Evolutionary conservation across 37 sponge, comb jelly and placozoan genomes (phyloP).

Genomic region (Ephydatia muelleri): DNA sequence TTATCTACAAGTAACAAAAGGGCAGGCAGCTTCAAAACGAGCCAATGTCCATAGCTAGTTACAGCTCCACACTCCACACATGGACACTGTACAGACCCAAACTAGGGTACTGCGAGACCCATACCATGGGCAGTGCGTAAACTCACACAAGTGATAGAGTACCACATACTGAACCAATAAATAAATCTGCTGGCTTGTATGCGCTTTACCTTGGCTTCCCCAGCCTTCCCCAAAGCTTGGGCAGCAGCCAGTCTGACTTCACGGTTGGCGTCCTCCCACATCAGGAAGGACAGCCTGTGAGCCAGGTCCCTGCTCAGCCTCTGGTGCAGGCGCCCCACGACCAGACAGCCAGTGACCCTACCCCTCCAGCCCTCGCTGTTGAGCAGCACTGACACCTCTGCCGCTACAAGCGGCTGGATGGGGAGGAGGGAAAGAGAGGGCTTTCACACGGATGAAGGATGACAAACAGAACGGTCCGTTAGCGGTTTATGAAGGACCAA

Average conservation of each 20-base stretch:
- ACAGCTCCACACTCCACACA: too few relatives aligned
- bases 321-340: neutral
- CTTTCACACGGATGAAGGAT: too few relatives aligned
- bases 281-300: conserved; percentile 62
- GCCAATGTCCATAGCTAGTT: too few relatives aligned
- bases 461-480: neutral
- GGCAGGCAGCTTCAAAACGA: neutral
- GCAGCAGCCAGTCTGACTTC: conserved; percentile 82
- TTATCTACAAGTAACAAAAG: conserved; percentile 43
- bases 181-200: neutral
- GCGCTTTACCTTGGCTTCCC: conserved; percentile 75
- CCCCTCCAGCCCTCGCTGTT: conserved; percentile 79
- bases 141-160: neutral
- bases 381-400: conserved; percentile 69
- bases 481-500: neutral
- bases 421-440: neutral
- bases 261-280: conserved; percentile 85
- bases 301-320: conserved; percentile 58
- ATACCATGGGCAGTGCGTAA: neutral
- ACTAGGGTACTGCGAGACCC: neutral
- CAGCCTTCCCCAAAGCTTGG: conserved; percentile 79
- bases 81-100: neutral
- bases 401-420: conserved; percentile 69
- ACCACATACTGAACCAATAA: too few relatives aligned
- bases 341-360: conserved; percentile 12